Percentiles rank a stretch among this genome's conserved stretches.
phyloP scores from a whole-genome alignment of 1,140 invertebrate species.

The Pogonus chalceus region DNA sequence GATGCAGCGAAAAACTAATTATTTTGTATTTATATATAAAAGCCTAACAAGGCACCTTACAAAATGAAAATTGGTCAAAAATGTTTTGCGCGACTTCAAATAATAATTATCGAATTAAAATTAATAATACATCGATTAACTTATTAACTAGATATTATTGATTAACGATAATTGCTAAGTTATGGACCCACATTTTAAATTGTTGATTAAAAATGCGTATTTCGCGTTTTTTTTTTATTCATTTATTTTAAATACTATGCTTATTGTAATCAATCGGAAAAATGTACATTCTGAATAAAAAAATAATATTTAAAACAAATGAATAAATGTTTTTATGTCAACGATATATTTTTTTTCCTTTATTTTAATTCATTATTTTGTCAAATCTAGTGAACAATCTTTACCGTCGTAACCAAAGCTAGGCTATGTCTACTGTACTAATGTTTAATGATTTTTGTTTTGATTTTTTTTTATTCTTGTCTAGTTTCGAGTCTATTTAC shows the following conservation, averaged over 20 bases:
- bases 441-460: conserved; percentile 1
- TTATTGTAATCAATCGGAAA: too few relatives aligned
- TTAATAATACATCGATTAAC: conserved; percentile 1
- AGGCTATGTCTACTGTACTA: not conserved
- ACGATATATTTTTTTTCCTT: not conserved
- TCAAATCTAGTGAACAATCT: too few relatives aligned
- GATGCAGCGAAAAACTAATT: not conserved
- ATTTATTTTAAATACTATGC: too few relatives aligned
- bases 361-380: too few relatives aligned
- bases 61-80: conserved; percentile 1
- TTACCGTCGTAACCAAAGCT: not conserved
- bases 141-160: not conserved
- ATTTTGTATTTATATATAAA: not conserved
- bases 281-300: too few relatives aligned
- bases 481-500: not conserved
- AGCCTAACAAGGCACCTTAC: conserved; percentile 1
- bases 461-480: not conserved
- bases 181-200: conserved; percentile 5
- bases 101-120: not conserved
- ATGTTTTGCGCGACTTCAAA: not conserved
- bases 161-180: conserved; percentile 2
- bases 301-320: too few relatives aligned
- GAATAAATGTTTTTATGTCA: not conserved
- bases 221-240: too few relatives aligned
- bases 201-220: too few relatives aligned